Evolutionary conservation across 2,797 vertebrate genomes (phyloP).

Genomic region (Eulemur mongoz): DNA sequence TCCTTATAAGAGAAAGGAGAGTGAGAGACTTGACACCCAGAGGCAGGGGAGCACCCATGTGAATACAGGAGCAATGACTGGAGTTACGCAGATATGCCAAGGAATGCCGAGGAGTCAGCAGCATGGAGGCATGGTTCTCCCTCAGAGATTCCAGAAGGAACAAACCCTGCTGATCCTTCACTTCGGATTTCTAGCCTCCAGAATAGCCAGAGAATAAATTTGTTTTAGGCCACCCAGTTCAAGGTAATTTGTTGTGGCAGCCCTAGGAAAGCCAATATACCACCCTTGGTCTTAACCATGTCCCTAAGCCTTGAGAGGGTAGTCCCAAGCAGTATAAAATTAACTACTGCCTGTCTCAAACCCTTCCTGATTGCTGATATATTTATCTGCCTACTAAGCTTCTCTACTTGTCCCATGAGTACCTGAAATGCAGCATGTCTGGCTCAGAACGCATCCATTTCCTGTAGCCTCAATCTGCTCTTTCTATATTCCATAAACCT

Average conservation of each 20-base stretch:
- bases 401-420: background rate
- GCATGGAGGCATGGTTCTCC: background rate
- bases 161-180: background rate
- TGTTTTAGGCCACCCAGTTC: background rate
- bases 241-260: background rate
- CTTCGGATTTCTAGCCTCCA: background rate
- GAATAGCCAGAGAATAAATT: background rate
- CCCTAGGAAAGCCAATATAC: background rate
- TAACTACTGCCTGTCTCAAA: background rate
- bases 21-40: background rate
- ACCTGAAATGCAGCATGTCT: background rate
- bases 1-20: background rate
- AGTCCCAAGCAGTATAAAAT: background rate
- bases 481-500: background rate
- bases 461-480: background rate
- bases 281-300: background rate
- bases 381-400: background rate
- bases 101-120: background rate
- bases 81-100: background rate
- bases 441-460: background rate
- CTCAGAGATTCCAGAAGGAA: background rate
- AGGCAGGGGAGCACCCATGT: background rate
- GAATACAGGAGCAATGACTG: background rate
- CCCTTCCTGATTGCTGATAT: background rate
- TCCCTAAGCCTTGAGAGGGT: background rate